These are phyloP conservation scores for Esox lucius DNA, from an alignment of 2,797 vertebrate species.

Conservation along the genomic window DNA sequence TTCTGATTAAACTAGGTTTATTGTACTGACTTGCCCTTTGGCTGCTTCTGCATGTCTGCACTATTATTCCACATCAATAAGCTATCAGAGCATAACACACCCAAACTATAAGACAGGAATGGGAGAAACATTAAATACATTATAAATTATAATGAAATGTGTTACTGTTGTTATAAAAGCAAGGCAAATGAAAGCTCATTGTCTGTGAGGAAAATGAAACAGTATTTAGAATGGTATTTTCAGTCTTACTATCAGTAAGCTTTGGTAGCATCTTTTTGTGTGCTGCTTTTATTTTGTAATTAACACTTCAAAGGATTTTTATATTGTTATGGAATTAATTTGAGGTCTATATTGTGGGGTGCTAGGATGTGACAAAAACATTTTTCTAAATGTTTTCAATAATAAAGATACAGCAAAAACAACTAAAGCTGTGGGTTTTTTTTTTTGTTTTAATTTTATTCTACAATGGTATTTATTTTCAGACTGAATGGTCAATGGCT, in stretches of 20 bases:
- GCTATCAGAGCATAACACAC: not conserved
- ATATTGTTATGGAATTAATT: not conserved
- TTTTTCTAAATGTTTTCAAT: not conserved
- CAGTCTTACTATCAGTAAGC: not conserved
- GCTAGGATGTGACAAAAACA: not conserved
- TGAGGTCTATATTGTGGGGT: not conserved
- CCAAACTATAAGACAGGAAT: not conserved
- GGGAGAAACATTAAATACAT: not conserved
- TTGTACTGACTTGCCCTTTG: not conserved
- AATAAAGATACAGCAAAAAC: not conserved
- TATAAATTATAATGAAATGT: not conserved
- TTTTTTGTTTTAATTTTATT: too few species aligned
- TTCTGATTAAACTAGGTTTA: not conserved
- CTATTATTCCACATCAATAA: not conserved
- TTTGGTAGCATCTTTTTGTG: not conserved
- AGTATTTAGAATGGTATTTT: not conserved
- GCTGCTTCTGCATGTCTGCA: too few species aligned
- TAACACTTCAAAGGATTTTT: not conserved
- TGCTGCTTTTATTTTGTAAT: not conserved
- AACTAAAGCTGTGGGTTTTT: not conserved
- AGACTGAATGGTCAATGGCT: not conserved
- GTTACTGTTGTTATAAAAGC: constrained; percentile 4
- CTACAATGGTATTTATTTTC: not conserved
- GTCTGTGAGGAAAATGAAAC: not conserved
- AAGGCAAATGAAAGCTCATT: not conserved